phyloP scores from a whole-genome alignment of 2,888 invertebrate genomes.

The Clepsis dumicolana region DNA sequence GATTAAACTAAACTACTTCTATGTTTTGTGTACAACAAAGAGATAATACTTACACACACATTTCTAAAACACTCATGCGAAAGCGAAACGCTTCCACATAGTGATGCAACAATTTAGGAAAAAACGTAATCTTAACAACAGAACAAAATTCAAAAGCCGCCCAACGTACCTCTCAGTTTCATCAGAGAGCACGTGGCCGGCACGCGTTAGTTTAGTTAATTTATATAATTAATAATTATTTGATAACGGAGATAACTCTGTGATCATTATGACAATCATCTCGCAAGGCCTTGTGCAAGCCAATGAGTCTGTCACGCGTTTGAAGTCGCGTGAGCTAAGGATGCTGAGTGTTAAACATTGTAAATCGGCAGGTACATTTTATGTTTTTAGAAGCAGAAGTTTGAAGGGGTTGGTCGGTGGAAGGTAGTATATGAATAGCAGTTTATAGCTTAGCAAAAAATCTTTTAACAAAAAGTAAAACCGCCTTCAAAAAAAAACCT shows the following conservation, averaged over 20 bases:
- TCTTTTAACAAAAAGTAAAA: no score
- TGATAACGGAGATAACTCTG: background rate
- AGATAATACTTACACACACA: no score
- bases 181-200: background rate
- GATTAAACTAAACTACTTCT: no score
- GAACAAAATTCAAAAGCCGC: background rate
- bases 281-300: background rate
- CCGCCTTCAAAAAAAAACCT: no score
- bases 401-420: no score
- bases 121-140: background rate
- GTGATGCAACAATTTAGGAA: background rate
- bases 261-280: background rate
- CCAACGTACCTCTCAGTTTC: conserved; percentile 9
- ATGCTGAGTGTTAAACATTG: no score
- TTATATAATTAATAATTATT: conserved; percentile 14
- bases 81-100: background rate
- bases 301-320: background rate
- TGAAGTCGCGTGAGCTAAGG: no score
- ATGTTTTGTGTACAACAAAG: no score
- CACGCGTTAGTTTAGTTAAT: conserved; percentile 1
- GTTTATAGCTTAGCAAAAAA: no score
- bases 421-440: no score
- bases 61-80: background rate
- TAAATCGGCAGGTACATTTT: no score
- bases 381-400: no score